Conservation (phyloP, 1,140 invertebrate genomes). For the Holcopasites calliopsidis region DNA sequence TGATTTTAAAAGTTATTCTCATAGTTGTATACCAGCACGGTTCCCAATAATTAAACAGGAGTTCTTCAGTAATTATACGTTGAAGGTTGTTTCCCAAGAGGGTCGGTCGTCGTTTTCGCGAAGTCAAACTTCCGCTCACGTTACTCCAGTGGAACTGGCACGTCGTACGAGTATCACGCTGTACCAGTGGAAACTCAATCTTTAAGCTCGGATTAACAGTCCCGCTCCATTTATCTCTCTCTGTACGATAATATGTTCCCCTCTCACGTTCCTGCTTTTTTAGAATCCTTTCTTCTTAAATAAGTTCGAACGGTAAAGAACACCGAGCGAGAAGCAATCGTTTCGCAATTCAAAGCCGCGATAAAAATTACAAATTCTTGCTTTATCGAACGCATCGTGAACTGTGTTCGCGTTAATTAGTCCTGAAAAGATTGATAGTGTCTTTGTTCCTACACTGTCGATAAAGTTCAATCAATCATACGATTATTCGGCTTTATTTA, state of each 20-base stretch:
- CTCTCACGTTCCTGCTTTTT: too few relatives aligned
- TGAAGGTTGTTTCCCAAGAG: neutral
- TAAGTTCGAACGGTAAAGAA: neutral
- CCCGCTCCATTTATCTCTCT: neutral
- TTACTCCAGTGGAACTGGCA: neutral
- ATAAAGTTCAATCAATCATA: neutral
- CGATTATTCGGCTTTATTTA: too few relatives aligned
- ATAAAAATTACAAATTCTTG: slow-evolving; percentile 38
- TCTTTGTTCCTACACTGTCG: neutral
- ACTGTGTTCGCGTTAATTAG: too few relatives aligned
- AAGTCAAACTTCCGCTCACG: slow-evolving; percentile 11
- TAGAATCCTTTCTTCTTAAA: neutral
- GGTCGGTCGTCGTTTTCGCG: neutral
- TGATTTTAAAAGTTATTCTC: too few relatives aligned
- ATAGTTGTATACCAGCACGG: too few relatives aligned
- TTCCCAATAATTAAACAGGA: neutral
- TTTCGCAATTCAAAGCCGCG: slow-evolving; percentile 54
- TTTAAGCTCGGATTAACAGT: slow-evolving; percentile 1
- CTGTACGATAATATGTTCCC: neutral
- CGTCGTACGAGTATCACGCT: neutral
- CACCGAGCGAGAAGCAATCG: neutral
- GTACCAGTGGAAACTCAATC: slow-evolving; percentile 22
- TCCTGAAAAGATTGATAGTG: neutral
- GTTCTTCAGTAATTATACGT: neutral
- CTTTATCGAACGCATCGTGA: neutral